Conservation (phyloP, 2,797 vertebrate genomes). For the Discoglossus pictus region DNA sequence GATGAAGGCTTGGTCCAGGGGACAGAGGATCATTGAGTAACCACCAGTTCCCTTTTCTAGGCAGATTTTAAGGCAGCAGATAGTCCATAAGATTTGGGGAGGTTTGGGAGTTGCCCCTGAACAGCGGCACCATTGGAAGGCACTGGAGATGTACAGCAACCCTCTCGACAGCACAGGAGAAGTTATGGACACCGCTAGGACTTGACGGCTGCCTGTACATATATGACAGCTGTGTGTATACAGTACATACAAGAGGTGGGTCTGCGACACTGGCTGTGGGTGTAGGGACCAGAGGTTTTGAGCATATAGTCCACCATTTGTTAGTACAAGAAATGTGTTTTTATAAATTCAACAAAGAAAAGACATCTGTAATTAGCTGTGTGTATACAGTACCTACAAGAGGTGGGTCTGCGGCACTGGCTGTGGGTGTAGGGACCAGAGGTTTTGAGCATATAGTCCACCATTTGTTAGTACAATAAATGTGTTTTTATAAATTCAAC, state of each 20-base stretch:
- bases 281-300: too few relatives aligned
- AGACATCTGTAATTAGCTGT: too few relatives aligned
- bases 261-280: not conserved
- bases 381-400: slow-evolving; percentile 34
- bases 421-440: too few relatives aligned
- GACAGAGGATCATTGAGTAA: not conserved
- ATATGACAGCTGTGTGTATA: slow-evolving; percentile 39
- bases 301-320: too few relatives aligned
- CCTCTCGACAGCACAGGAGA: slow-evolving; percentile 18
- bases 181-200: slow-evolving; percentile 31
- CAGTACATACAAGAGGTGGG: slow-evolving; percentile 24
- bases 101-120: slow-evolving; percentile 19
- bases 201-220: slow-evolving; percentile 38
- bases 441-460: too few relatives aligned
- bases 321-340: too few relatives aligned
- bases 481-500: too few relatives aligned
- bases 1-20: slow-evolving; percentile 1
- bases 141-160: slow-evolving; percentile 16
- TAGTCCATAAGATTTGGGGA: slow-evolving; percentile 12
- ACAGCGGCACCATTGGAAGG: slow-evolving; percentile 31
- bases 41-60: slow-evolving; percentile 3
- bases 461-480: too few relatives aligned
- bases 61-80: slow-evolving; percentile 31
- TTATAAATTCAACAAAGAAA: too few relatives aligned
- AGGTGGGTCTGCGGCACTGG: not conserved